Percentiles rank a stretch among this genome's conserved stretches.
phyloP scores from a whole-genome alignment of 2,113 vertebrate species.

The Tachysurus fulvidraco region DNA sequence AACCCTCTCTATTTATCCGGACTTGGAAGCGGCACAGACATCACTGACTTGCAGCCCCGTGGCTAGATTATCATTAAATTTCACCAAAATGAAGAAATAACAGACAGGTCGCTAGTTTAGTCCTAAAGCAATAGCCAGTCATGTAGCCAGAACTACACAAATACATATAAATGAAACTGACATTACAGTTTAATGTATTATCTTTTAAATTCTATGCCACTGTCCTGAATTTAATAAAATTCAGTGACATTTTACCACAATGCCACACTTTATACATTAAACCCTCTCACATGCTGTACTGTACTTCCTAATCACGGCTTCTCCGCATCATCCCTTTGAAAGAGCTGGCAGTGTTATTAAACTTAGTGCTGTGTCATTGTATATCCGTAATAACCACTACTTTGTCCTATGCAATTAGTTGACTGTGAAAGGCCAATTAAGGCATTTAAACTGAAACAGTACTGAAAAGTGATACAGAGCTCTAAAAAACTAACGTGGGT shows the following conservation, averaged over 20 bases:
- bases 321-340: background rate
- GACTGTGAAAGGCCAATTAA: constrained; percentile 24
- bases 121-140: background rate
- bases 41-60: too few species aligned
- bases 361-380: constrained; percentile 13
- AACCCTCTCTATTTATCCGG: too few species aligned
- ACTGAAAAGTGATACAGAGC: constrained; percentile 17
- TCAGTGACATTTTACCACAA: constrained; percentile 1
- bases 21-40: too few species aligned
- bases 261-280: constrained; percentile 9
- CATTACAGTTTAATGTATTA: background rate
- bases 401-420: constrained; percentile 32
- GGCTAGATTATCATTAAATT: background rate
- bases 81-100: background rate
- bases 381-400: constrained; percentile 20
- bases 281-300: background rate
- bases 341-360: background rate
- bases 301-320: background rate
- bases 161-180: background rate
- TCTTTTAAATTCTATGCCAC: background rate
- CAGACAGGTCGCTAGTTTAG: background rate
- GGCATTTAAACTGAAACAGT: constrained; percentile 29
- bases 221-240: background rate
- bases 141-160: background rate
- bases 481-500: constrained; percentile 7